Base-by-base conservation (phyloP, 1,140 invertebrate species). In the Drosophila orena region DNA sequence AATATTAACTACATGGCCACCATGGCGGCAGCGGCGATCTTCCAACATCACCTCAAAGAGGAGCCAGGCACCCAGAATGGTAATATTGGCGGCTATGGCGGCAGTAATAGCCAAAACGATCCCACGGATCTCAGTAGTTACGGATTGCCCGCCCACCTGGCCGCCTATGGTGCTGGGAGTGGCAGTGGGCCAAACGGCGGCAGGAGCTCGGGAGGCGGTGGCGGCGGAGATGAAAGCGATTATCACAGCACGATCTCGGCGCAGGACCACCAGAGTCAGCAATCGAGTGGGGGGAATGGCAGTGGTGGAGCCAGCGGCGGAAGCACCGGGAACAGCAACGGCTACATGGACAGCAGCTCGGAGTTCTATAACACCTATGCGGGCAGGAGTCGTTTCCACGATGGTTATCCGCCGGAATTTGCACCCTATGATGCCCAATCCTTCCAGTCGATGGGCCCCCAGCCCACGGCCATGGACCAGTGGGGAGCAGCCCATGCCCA, bases 391-490 rank as follows among this genome's bases (percentile, higher is more conserved):
- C 68, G 89, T 15, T 92, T 90, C 57, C 84, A 89, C 35, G 85
- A 92, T 4, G 7, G 56, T 11, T 91, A 90, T 46, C 38, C 64
- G 0, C 47, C 86, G 0, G 84, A 89, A 4, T 89, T 80, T 20
- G 93, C 93, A 43, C 94, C 95, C 10, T 96, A 96, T 79, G 96
- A 97, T 77, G 94, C 94, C 49, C 94, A 94, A 66, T 94, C 95
- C 56, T 98, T 97, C 92, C 96, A 97, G 93, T 96, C 96, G 58
- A 97, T 98, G 81, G 96, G 97, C 14, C 95, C 94, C 46, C 94
- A 95, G 74, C 94, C 94, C 15, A 62, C 72, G 43, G 93, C 93
- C 73, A 93, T 93, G 60, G 94, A 93, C 78, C 93, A 92, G 86
- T 94, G 92, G 94, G 86, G 91, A 77, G 90, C 95, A 44, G 43